Percentiles rank a stretch among this genome's conserved stretches.
Evolutionary conservation across 1,140 invertebrate species (phyloP).

Genomic region (Atta cephalotes): DNA sequence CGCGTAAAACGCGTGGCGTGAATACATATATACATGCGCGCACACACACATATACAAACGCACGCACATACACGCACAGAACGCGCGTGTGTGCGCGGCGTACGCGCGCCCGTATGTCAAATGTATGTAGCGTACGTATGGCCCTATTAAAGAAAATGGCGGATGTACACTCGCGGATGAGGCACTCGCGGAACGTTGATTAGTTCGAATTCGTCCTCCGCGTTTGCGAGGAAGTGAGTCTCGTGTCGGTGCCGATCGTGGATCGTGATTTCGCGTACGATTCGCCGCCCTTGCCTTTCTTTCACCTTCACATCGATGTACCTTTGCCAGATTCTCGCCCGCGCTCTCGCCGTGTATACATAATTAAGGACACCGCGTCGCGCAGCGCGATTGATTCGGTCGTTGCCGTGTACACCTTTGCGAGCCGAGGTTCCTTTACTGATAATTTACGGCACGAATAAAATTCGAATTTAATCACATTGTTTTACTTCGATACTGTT

Average conservation of each 20-base stretch:
- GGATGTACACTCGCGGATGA: conserved; percentile 78
- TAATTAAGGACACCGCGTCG: conserved; percentile 5
- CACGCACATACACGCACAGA: neutral
- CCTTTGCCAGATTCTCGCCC: neutral
- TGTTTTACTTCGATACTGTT: neutral
- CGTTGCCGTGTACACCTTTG: no score
- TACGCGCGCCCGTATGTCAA: conserved; percentile 37
- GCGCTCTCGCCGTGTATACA: neutral
- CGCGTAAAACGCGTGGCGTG: neutral
- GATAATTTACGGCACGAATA: neutral
- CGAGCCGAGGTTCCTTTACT: neutral
- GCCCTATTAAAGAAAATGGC: conserved; percentile 84
- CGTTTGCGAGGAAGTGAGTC: conserved; percentile 3
- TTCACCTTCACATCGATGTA: neutral
- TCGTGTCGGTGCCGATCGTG: neutral
- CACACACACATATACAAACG: no score
- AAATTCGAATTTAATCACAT: neutral
- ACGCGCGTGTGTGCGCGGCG: neutral
- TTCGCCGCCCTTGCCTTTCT: neutral
- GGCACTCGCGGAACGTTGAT: conserved; percentile 76
- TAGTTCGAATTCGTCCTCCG: conserved; percentile 66
- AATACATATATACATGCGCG: neutral
- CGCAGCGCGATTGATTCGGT: no score
- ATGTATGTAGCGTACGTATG: conserved; percentile 66
- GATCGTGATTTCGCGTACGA: neutral